phyloP scores from a whole-genome alignment of 2,888 invertebrate genomes.

The Andrena camellia region DNA sequence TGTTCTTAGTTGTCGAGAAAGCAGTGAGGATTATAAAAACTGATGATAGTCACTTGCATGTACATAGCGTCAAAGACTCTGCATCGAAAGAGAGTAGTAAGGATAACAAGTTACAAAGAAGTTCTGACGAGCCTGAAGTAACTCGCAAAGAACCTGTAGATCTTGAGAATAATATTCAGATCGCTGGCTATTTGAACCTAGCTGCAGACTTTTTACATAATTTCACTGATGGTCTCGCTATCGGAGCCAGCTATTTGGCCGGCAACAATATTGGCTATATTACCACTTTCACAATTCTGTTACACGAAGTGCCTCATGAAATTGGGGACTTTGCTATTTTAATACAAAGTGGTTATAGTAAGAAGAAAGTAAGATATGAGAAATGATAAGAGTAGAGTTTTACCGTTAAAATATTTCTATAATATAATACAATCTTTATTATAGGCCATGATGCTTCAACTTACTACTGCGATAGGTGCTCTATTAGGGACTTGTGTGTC shows the following conservation, averaged over 20 bases:
- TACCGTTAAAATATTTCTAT: background rate
- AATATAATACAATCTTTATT: conserved; percentile 21
- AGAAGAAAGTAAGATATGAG: conserved; percentile 88
- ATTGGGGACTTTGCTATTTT: conserved; percentile 99
- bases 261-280: conserved; percentile 94
- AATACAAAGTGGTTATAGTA: conserved; percentile 97
- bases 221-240: conserved; percentile 99
- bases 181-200: conserved; percentile 97
- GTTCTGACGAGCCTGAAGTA: conserved; percentile 46
- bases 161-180: conserved; percentile 88
- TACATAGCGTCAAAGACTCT: conserved; percentile 57
- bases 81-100: conserved; percentile 69
- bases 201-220: conserved; percentile 99
- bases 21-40: conserved; percentile 94
- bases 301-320: conserved; percentile 99
- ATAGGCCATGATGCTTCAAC: conserved; percentile 97
- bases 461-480: conserved; percentile 98
- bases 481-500: conserved; percentile 96
- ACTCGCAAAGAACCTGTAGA: conserved; percentile 75
- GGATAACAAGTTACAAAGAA: conserved; percentile 64
- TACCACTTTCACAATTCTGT: conserved; percentile 97
- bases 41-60: conserved; percentile 89
- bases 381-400: background rate
- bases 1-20: conserved; percentile 97
- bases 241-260: conserved; percentile 98